These are phyloP conservation scores for Aphaenogaster ashmeadi DNA, from an alignment of 1,140 invertebrate species.

Conservation along the genomic window DNA sequence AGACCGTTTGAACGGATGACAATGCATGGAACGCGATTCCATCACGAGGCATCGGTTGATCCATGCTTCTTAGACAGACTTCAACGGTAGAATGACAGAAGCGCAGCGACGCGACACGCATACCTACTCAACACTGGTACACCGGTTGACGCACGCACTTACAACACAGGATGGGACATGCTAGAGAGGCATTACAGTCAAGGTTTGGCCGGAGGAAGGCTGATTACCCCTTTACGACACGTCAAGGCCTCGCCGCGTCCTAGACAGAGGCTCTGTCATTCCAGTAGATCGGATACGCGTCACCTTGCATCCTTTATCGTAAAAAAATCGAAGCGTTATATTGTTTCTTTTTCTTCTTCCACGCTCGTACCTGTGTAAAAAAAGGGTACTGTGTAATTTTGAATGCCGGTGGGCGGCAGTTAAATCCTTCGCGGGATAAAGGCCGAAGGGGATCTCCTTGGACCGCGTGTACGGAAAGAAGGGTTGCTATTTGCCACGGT, in stretches of 20 bases:
- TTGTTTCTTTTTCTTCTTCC: neutral
- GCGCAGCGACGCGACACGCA: conserved; percentile 72
- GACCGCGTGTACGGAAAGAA: conserved; percentile 77
- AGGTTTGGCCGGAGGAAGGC: conserved; percentile 82
- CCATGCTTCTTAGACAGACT: conserved; percentile 84
- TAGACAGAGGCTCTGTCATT: conserved; percentile 33
- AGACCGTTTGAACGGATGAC: neutral
- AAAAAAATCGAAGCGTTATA: conserved; percentile 73
- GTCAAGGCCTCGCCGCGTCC: conserved; percentile 80
- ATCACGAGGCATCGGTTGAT: conserved; percentile 41
- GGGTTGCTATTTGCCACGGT: conserved; percentile 80
- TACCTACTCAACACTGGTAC: conserved; percentile 67
- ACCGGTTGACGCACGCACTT: conserved; percentile 55
- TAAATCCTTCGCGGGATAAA: conserved; percentile 46
- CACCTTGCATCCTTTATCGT: conserved; percentile 72
- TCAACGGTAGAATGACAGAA: conserved; percentile 83
- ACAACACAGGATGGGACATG: conserved; percentile 61
- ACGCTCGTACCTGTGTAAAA: conserved; percentile 67
- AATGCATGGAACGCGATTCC: neutral
- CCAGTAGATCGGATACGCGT: conserved; percentile 38
- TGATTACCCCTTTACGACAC: conserved; percentile 87
- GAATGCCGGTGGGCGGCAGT: conserved; percentile 28
- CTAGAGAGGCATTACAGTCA: conserved; percentile 78
- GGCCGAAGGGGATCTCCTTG: conserved; percentile 3
- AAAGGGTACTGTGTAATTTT: conserved; percentile 67